These are phyloP conservation scores for Drosophila equinoxialis DNA, from an alignment of 1,140 invertebrate genomes.

Conservation along the genomic window DNA sequence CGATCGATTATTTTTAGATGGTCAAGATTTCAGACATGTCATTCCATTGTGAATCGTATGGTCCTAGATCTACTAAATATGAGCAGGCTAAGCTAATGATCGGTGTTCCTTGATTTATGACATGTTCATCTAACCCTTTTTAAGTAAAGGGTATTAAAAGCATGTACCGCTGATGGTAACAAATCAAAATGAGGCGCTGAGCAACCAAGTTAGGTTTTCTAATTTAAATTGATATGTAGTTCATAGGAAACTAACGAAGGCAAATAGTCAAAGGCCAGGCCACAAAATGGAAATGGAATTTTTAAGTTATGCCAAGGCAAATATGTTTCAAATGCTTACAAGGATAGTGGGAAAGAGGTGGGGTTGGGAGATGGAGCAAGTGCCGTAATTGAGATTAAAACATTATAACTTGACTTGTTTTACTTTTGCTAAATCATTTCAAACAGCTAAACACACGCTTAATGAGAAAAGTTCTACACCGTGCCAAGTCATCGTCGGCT, in stretches of 20 bases:
- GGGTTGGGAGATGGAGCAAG: constrained; percentile 49
- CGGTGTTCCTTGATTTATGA: too few species aligned
- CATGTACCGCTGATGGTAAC: constrained; percentile 37
- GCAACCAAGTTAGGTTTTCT: constrained; percentile 42
- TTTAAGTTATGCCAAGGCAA: constrained; percentile 77
- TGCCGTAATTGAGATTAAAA: constrained; percentile 81
- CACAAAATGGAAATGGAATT: constrained; percentile 70
- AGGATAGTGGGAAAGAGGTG: neutral
- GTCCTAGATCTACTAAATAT: too few species aligned
- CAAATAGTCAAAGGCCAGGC: constrained; percentile 64
- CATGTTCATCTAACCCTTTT: neutral
- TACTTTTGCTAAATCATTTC: constrained; percentile 79
- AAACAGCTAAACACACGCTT: constrained; percentile 80
- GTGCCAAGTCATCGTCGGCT: constrained; percentile 57
- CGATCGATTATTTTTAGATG: too few species aligned
- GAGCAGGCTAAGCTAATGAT: too few species aligned
- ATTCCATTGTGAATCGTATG: too few species aligned
- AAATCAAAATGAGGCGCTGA: constrained; percentile 71
- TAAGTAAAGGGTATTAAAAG: constrained; percentile 15
- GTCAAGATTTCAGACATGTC: too few species aligned
- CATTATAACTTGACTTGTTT: constrained; percentile 82
- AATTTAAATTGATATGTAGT: constrained; percentile 77
- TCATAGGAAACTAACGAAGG: constrained; percentile 63
- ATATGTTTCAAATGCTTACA: constrained; percentile 11
- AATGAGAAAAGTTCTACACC: constrained; percentile 75